A percentile compares a stretch with the other conserved stretches of the same genome.
Evolutionary conservation across 2,888 invertebrate species (phyloP).

Genomic region (Aelia acuminata): DNA sequence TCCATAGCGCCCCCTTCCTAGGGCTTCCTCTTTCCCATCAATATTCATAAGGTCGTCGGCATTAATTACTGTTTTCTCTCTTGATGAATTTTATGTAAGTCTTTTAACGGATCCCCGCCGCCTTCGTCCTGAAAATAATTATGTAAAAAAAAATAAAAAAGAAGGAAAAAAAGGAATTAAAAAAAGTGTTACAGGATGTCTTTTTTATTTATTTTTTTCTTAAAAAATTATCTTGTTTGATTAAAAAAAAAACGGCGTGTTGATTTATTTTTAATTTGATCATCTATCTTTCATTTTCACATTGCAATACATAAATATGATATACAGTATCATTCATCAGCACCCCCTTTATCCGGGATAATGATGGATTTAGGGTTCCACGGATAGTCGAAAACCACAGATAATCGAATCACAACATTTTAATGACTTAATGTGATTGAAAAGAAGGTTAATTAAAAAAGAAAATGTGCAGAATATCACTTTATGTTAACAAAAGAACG

Average conservation of each 20-base stretch:
- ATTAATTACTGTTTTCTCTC: constrained; percentile 27
- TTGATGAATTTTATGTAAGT: constrained; percentile 36
- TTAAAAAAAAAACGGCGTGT: not conserved
- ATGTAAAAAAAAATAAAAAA: not conserved
- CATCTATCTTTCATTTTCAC: too few relatives aligned
- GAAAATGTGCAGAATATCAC: too few relatives aligned
- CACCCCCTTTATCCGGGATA: too few relatives aligned
- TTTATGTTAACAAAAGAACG: too few relatives aligned
- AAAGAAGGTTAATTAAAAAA: too few relatives aligned
- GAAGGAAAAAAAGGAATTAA: not conserved
- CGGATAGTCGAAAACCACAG: too few relatives aligned
- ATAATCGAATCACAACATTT: too few relatives aligned
- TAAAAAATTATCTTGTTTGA: not conserved
- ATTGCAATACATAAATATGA: too few relatives aligned
- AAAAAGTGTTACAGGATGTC: not conserved
- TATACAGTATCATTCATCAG: too few relatives aligned
- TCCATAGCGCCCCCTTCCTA: not conserved
- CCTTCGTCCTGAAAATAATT: not conserved
- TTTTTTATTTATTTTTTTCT: not conserved
- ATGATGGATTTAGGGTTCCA: too few relatives aligned
- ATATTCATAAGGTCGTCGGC: constrained; percentile 28
- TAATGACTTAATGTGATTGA: too few relatives aligned
- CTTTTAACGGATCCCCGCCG: not conserved
- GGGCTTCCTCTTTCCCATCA: not conserved
- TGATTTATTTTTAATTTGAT: not conserved